Evolutionary conservation across 2,888 invertebrate species (phyloP), one percentile per base, ranked within the genome.

Genomic region (Hoplodrina blanda): DNA sequence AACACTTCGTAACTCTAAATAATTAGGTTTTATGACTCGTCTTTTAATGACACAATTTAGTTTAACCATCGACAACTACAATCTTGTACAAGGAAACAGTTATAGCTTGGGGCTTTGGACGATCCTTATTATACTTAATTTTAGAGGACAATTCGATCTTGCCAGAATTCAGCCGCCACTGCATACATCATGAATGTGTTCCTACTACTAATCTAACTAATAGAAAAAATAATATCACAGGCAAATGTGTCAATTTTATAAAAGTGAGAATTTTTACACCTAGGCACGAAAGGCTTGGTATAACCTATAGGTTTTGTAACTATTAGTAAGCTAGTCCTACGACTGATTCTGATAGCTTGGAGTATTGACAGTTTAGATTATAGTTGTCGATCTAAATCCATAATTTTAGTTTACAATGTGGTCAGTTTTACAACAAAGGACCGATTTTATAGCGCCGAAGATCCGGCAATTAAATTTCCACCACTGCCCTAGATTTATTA

Each of bases 1-100:
- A 91, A 90, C 91, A 85, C 82, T 86, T 87, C 86, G 85, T 87
- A 88, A 88, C 80, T 85, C 87, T 87, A 89, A 85, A 88, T 87
- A 90, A 89, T 89, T 85, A 87, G 88, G 81, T 87, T 89, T 88
- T 89, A 90, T 89, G 90, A 92, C 92, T 93, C 88, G 84, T 83
- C 84, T 85, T 82, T 83, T 83, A 90, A 91, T 91, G 91, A 89
- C 90, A 90, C 90, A 85, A 81, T 86, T 86, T 87, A 83, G 78
- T 80, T 76, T 72, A 56, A 70, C n/a, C 64, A 75, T 83, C 84
- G 84, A 84, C 84, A 84, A 84, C 84, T 82, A 84, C 78, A 84
- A 84, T 80, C 66, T 10, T 17, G 57, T 64, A 67, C 56, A 59
- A 60, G 59, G 52, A 61, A 66, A 69, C 66, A 74, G 65, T 67